A percentile compares a stretch with the other conserved stretches of the same genome.
phyloP scores from a whole-genome alignment of 2,113 vertebrate genomes.

The Vidua macroura region DNA sequence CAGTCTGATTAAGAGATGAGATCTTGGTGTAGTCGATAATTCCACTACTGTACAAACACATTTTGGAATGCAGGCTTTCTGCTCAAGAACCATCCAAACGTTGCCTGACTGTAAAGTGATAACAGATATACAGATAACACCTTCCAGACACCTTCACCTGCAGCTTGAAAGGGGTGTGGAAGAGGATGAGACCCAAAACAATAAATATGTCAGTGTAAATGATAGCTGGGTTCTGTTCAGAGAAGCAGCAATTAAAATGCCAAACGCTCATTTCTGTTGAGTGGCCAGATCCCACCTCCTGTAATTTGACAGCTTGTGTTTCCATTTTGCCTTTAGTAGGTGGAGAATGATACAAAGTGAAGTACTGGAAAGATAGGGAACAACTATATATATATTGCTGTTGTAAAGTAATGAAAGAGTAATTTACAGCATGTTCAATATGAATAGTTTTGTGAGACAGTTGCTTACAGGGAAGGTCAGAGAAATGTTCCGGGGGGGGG shows the following conservation, averaged over 20 bases:
- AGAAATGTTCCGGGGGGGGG: not conserved
- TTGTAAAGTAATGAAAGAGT: not conserved
- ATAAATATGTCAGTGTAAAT: accelerated
- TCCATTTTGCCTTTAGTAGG: not conserved
- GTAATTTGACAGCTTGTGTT: not conserved
- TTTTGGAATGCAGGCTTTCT: not conserved
- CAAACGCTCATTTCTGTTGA: not conserved
- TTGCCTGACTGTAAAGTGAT: not conserved
- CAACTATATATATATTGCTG: not conserved
- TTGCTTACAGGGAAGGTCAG: not conserved
- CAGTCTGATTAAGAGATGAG: not conserved
- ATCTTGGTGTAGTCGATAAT: not conserved
- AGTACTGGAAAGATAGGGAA: not conserved
- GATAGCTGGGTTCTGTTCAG: not conserved
- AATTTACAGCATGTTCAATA: not conserved
- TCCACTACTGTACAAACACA: not conserved
- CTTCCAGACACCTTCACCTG: not conserved
- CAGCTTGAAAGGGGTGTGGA: not conserved
- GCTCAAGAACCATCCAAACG: not conserved
- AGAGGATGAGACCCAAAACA: not conserved
- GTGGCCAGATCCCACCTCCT: not conserved
- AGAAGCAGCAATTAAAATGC: not conserved
- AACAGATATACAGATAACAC: not conserved
- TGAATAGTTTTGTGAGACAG: not conserved
- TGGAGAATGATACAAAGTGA: not conserved